phyloP scores from a whole-genome alignment of 1,140 invertebrate genomes.

The Heliconius hermathena region DNA sequence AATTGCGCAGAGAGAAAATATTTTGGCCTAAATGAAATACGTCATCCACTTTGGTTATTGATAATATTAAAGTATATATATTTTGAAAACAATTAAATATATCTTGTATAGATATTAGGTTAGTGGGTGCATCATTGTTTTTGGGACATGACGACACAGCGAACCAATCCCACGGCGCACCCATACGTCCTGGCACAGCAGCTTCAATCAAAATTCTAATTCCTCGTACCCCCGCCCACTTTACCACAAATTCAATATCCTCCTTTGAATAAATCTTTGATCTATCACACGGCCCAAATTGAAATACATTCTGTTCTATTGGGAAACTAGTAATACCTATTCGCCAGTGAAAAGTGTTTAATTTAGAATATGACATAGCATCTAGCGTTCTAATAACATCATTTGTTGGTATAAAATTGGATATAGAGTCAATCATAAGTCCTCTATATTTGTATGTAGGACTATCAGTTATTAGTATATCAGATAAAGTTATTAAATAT shows the following conservation, averaged over 20 bases:
- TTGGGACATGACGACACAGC: conserved; percentile 87
- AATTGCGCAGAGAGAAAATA: conserved; percentile 83
- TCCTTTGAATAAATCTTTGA: conserved; percentile 85
- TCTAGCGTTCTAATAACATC: conserved; percentile 87
- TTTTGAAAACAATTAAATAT: conserved; percentile 83
- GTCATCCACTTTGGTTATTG: conserved; percentile 82
- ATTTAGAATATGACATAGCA: conserved; percentile 88
- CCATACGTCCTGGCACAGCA: conserved; percentile 90
- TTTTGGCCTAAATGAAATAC: conserved; percentile 88
- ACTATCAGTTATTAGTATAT: conserved; percentile 81
- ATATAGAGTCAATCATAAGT: conserved; percentile 88
- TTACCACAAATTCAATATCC: conserved; percentile 85
- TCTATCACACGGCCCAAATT: conserved; percentile 87
- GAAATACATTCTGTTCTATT: neutral
- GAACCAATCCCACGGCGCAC: conserved; percentile 87
- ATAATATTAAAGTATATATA: conserved; percentile 83
- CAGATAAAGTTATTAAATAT: conserved; percentile 82
- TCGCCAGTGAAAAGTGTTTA: conserved; percentile 94
- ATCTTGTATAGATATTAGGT: conserved; percentile 86
- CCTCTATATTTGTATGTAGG: conserved; percentile 86
- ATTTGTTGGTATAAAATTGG: conserved; percentile 87
- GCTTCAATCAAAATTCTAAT: conserved; percentile 88
- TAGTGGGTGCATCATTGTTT: conserved; percentile 84
- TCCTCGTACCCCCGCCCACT: conserved; percentile 86
- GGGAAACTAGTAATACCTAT: conserved; percentile 92